A percentile compares a stretch with the other conserved stretches of the same genome.
Conservation (phyloP, 92 coral and sea anemone genomes). For the Meandrina meandrites region DNA sequence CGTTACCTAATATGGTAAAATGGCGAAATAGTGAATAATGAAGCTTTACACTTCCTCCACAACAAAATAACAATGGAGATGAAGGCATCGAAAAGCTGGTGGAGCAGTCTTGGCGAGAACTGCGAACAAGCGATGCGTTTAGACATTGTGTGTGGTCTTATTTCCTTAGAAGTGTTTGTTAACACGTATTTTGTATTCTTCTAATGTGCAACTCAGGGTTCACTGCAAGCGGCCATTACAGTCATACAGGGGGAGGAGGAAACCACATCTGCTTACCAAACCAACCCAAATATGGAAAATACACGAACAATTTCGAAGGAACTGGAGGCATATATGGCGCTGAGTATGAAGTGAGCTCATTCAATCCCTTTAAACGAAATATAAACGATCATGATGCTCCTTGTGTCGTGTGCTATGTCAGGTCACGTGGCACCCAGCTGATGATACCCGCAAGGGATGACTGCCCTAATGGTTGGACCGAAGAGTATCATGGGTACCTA, state of each 20-base stretch:
- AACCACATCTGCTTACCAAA: conserved; percentile 51
- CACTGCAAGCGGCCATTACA: neutral
- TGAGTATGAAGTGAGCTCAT: conserved; percentile 39
- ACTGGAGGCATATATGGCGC: conserved; percentile 53
- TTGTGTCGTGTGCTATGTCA: conserved; percentile 63
- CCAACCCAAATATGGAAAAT: conserved; percentile 48
- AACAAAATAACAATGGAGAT: no score
- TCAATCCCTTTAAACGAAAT: conserved; percentile 39
- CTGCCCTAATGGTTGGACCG: conserved; percentile 77
- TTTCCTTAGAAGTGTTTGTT: no score
- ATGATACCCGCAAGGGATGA: conserved; percentile 71
- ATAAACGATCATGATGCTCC: conserved; percentile 60
- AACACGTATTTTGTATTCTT: neutral
- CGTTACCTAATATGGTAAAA: no score
- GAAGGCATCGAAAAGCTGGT: no score
- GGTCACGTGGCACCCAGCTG: conserved; percentile 44
- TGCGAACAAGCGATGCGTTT: no score
- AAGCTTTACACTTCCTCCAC: no score
- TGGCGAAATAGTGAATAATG: no score
- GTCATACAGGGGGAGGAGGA: conserved; percentile 50
- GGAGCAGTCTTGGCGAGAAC: no score
- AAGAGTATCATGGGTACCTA: conserved; percentile 77
- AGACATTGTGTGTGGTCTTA: no score
- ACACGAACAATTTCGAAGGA: conserved; percentile 16
- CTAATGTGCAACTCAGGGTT: neutral